These are phyloP conservation scores for Picathartes gymnocephalus DNA, from an alignment of 2,113 vertebrate genomes.

Conservation along the genomic window DNA sequence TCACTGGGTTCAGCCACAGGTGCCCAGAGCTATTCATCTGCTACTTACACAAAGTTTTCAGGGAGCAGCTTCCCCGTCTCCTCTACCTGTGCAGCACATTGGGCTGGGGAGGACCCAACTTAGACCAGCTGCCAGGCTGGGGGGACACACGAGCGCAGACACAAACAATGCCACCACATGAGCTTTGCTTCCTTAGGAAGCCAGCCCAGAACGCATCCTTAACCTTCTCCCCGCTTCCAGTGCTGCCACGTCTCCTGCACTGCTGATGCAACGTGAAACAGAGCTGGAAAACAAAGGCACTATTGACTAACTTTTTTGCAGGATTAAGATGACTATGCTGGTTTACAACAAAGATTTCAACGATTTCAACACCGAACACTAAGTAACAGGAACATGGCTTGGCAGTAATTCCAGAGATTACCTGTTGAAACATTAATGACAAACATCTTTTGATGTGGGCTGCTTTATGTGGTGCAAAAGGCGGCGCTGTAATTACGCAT, in stretches of 20 bases:
- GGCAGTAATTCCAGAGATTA: constrained; percentile 61
- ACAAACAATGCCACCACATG: background rate
- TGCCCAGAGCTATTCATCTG: background rate
- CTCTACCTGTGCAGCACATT: background rate
- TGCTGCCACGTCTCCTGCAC: background rate
- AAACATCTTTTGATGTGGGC: constrained; percentile 70
- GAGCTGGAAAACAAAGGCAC: constrained; percentile 52
- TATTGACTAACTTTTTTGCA: constrained; percentile 46
- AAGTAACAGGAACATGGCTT: constrained; percentile 50
- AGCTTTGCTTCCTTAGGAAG: background rate
- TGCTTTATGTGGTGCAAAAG: constrained; percentile 53
- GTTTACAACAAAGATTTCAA: constrained; percentile 50
- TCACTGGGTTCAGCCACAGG: background rate
- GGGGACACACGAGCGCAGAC: fast-evolving
- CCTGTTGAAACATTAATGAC: constrained; percentile 66
- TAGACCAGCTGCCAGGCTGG: background rate
- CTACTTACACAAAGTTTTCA: background rate
- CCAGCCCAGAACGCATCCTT: background rate
- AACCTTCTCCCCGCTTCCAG: background rate
- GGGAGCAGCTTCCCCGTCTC: background rate
- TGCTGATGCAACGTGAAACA: constrained; percentile 21
- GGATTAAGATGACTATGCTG: constrained; percentile 52
- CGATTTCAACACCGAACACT: background rate
- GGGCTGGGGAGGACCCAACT: fast-evolving
- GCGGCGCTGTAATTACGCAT: constrained; percentile 46